Evolutionary conservation across 2,113 vertebrate genomes (phyloP).

Genomic region (Nanorana parkeri): DNA sequence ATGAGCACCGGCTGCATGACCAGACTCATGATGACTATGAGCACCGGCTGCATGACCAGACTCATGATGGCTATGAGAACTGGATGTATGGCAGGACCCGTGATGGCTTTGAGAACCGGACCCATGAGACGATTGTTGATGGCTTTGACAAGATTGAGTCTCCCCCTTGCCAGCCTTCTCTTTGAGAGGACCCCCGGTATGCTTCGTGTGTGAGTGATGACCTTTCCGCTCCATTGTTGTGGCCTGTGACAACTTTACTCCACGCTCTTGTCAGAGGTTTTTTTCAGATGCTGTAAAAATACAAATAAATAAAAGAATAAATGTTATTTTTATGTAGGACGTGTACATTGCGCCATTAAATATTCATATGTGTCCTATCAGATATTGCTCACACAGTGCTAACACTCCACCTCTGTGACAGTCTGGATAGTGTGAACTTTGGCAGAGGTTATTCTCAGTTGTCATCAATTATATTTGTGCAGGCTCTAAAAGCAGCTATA

Average conservation of each 20-base stretch:
- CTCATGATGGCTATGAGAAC: not conserved
- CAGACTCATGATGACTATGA: no score
- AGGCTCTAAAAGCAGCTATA: no score
- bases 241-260: not conserved
- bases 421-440: no score
- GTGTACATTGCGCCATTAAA: not conserved
- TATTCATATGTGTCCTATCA: not conserved
- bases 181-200: not conserved
- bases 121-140: not conserved
- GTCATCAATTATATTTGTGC: no score
- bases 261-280: not conserved
- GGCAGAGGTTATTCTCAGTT: no score
- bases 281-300: not conserved
- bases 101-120: not conserved
- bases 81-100: not conserved
- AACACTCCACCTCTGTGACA: not conserved
- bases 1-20: no score
- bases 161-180: not conserved
- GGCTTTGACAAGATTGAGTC: not conserved
- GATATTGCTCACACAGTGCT: not conserved
- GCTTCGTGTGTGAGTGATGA: not conserved
- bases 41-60: no score
- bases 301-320: not conserved
- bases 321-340: not conserved
- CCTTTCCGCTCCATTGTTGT: constrained; percentile 18